phyloP scores from a whole-genome alignment of 2,113 vertebrate species.

The Petrocephalus zakoni region DNA sequence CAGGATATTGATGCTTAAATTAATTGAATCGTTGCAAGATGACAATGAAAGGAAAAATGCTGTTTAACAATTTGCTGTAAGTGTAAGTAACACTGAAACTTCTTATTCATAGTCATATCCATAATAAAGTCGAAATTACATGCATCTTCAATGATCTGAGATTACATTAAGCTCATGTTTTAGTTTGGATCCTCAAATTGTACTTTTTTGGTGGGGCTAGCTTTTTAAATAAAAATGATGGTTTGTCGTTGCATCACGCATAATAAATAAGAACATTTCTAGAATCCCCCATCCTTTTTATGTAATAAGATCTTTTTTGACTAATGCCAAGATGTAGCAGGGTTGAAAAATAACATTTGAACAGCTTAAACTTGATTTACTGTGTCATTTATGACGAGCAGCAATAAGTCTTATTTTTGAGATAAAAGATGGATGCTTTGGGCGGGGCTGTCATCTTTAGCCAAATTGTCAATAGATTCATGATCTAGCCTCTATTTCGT shows the following conservation, averaged over 20 bases:
- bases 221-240: background rate
- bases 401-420: background rate
- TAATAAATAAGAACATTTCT: background rate
- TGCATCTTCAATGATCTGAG: background rate
- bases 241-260: background rate
- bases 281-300: background rate
- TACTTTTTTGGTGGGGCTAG: background rate
- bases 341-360: background rate
- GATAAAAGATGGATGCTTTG: background rate
- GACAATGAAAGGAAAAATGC: background rate
- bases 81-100: background rate
- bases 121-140: background rate
- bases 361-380: background rate
- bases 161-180: background rate
- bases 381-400: background rate
- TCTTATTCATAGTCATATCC: background rate
- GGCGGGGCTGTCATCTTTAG: background rate
- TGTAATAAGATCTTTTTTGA: background rate
- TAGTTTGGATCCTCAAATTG: background rate
- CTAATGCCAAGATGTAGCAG: background rate
- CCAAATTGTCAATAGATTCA: background rate
- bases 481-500: background rate
- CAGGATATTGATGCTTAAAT: background rate
- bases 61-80: background rate
- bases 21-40: background rate